These are phyloP conservation scores for Coracias cyanogaster DNA, from an alignment of 2,797 vertebrate species.

Conservation along the genomic window DNA sequence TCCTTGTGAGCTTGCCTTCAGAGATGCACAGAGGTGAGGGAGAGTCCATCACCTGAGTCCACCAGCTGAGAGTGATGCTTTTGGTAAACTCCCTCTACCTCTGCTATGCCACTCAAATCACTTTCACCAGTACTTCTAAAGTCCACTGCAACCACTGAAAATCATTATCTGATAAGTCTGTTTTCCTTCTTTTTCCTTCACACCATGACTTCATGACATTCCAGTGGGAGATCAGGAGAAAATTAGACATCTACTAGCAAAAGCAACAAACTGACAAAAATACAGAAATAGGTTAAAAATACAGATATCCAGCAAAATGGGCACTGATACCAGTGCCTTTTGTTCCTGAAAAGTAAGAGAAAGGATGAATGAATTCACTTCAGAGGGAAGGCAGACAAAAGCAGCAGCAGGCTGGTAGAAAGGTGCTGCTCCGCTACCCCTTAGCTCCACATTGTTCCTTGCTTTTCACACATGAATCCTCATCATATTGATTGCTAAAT, in stretches of 20 bases:
- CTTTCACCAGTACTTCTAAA: not conserved
- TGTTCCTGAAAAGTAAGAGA: not conserved
- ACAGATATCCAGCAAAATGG: not conserved
- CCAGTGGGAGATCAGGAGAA: not conserved
- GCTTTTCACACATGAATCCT: not conserved
- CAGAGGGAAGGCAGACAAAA: not conserved
- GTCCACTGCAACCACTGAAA: not conserved
- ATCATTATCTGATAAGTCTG: not conserved
- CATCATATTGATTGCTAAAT: not conserved
- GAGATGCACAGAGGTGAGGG: not conserved
- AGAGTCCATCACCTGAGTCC: not conserved
- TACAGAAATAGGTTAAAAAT: not conserved
- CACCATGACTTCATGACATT: accelerated
- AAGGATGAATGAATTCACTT: not conserved
- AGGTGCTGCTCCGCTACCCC: not conserved
- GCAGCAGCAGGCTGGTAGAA: not conserved
- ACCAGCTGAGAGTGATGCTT: accelerated
- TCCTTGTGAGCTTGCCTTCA: not conserved
- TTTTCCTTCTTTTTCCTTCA: not conserved
- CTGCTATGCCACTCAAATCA: not conserved
- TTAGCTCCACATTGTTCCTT: not conserved
- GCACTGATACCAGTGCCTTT: not conserved
- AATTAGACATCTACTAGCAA: not conserved
- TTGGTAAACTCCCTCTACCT: not conserved
- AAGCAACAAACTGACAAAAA: not conserved